phyloP scores from a whole-genome alignment of 2,797 vertebrate genomes.

The Labroides dimidiatus region DNA sequence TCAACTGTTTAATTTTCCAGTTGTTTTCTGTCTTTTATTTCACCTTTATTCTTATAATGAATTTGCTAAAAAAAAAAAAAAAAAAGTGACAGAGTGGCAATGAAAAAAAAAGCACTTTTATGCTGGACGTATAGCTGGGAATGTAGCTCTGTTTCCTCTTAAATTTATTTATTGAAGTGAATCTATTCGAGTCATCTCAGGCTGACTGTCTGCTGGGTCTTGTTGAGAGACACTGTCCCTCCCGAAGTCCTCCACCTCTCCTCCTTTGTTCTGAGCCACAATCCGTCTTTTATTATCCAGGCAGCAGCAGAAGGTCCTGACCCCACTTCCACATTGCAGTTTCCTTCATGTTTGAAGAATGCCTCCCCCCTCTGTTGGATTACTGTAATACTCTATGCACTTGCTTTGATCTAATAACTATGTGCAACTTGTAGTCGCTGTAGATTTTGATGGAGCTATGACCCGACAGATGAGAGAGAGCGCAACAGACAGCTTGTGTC shows the following conservation, averaged over 20 bases:
- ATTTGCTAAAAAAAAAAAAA: no score
- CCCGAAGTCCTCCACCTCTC: conserved; percentile 56
- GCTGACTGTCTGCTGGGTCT: conserved; percentile 55
- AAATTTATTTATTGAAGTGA: conserved; percentile 27
- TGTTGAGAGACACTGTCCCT: conserved; percentile 61
- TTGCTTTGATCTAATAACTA: conserved; percentile 81
- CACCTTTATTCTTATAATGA: no score
- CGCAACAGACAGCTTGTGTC: conserved; percentile 35
- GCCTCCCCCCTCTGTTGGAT: conserved; percentile 65
- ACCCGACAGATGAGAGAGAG: conserved; percentile 61
- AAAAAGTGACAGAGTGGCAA: no score
- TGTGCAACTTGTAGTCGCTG: conserved; percentile 71
- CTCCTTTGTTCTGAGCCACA: conserved; percentile 78
- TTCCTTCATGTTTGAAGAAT: conserved; percentile 73
- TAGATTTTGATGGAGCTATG: conserved; percentile 72
- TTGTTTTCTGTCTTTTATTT: no score
- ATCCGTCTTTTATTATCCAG: conserved; percentile 82
- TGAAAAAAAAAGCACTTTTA: neutral
- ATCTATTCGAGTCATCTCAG: conserved; percentile 32
- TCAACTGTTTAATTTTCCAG: no score
- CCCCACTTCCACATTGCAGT: conserved; percentile 79
- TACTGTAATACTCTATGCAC: conserved; percentile 77
- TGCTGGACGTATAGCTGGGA: conserved; percentile 1
- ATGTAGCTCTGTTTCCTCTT: conserved; percentile 28
- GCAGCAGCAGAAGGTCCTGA: conserved; percentile 76